Conservation (phyloP, 2,797 vertebrate species). For the Macroramphosus scolopax region DNA sequence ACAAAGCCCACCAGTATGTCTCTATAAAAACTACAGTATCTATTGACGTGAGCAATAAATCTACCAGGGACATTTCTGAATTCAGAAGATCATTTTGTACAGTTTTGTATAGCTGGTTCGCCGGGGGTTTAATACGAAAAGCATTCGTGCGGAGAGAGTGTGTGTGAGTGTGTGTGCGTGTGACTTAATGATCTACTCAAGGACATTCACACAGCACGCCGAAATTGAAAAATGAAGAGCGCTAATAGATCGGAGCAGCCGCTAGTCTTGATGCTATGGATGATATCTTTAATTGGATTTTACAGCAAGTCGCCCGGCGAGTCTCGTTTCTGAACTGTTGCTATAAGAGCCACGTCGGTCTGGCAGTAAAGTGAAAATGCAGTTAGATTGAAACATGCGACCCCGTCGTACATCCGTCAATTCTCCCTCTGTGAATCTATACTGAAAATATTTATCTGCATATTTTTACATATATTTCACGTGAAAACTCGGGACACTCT, state of each 20-base stretch:
- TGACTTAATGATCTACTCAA: slow-evolving; percentile 33
- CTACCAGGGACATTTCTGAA: not conserved
- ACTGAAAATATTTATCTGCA: no score
- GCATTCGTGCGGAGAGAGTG: slow-evolving; percentile 1
- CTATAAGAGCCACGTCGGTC: no score
- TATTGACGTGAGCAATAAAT: slow-evolving; percentile 3
- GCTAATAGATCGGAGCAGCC: slow-evolving; percentile 29
- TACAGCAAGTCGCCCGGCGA: slow-evolving; percentile 32
- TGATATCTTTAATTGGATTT: slow-evolving; percentile 57
- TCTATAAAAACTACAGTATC: slow-evolving; percentile 3
- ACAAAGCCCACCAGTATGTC: not conserved
- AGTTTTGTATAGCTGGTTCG: no score
- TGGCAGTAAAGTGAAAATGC: no score
- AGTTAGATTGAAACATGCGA: no score
- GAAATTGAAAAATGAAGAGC: slow-evolving; percentile 38
- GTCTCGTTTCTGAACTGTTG: slow-evolving; percentile 29
- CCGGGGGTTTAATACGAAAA: slow-evolving; percentile 11
- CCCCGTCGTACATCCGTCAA: no score
- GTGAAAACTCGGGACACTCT: slow-evolving; percentile 8
- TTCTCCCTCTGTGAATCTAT: no score
- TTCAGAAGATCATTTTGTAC: no score
- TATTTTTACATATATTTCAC: slow-evolving; percentile 30
- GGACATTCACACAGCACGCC: slow-evolving; percentile 17
- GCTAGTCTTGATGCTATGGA: slow-evolving; percentile 28
- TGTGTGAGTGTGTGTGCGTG: slow-evolving; percentile 1